These are phyloP conservation scores for Paraplagusia blochii DNA, from an alignment of 2,113 vertebrate species.

Conservation along the genomic window DNA sequence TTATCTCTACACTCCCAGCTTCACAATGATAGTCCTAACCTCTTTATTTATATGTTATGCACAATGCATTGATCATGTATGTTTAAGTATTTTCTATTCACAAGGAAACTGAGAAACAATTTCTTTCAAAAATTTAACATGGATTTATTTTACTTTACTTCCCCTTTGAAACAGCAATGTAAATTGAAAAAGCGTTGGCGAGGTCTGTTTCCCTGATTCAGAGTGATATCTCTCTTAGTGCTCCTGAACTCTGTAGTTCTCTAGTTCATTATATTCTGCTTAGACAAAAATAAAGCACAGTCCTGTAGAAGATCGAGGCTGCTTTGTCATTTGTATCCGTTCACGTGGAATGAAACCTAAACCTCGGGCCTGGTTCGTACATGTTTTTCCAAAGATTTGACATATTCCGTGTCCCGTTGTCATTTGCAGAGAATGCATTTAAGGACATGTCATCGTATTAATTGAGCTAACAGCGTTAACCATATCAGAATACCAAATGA, in stretches of 20 bases:
- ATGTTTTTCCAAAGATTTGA: slow-evolving; percentile 43
- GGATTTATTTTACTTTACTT: slow-evolving; percentile 57
- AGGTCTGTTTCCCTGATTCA: slow-evolving; percentile 68
- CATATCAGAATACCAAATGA: slow-evolving; percentile 77
- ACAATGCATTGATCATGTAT: slow-evolving; percentile 45
- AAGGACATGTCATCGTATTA: slow-evolving; percentile 74
- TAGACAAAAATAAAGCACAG: slow-evolving; percentile 86
- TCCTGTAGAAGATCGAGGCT: slow-evolving; percentile 76
- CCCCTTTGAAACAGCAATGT: slow-evolving; percentile 74
- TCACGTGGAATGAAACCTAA: slow-evolving; percentile 43
- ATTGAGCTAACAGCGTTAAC: slow-evolving; percentile 74
- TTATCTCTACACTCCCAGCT: slow-evolving; percentile 69
- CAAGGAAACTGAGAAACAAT: slow-evolving; percentile 39
- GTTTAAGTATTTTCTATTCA: slow-evolving; percentile 46
- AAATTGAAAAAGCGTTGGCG: slow-evolving; percentile 75
- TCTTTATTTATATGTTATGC: slow-evolving; percentile 39
- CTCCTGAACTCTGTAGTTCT: slow-evolving; percentile 83
- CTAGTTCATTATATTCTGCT: slow-evolving; percentile 84
- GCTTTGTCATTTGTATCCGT: slow-evolving; percentile 58
- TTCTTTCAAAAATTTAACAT: slow-evolving; percentile 47
- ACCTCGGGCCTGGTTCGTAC: slow-evolving; percentile 29
- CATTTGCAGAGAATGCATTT: slow-evolving; percentile 64
- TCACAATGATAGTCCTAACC: slow-evolving; percentile 48
- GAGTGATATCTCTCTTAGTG: slow-evolving; percentile 74
- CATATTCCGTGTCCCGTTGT: slow-evolving; percentile 42